Conservation (phyloP, 2,888 invertebrate species). For the Xylophagus ater region DNA sequence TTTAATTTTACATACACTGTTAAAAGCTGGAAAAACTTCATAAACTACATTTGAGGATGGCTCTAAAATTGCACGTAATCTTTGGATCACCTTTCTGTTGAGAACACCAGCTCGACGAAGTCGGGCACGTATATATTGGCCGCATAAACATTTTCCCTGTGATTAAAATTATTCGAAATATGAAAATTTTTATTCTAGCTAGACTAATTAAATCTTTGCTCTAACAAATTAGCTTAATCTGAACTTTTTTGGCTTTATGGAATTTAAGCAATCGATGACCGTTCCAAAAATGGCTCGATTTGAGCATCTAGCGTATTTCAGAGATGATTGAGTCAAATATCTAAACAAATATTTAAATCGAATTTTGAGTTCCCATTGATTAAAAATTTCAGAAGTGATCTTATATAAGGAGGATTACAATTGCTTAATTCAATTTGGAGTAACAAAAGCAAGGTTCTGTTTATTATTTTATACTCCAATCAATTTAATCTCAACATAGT, state of each 20-base stretch:
- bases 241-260: constrained; percentile 1
- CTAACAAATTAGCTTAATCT: no score
- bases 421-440: no score
- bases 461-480: no score
- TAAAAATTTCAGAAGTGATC: no score
- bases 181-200: no score
- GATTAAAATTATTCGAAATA: no score
- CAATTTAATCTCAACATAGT: no score
- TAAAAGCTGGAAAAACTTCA: constrained; percentile 53
- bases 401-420: no score
- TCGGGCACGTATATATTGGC: constrained; percentile 64
- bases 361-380: no score
- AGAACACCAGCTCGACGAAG: constrained; percentile 62
- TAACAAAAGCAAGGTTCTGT: no score
- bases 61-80: constrained; percentile 49
- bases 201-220: not conserved
- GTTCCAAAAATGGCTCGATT: not conserved
- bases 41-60: constrained; percentile 43
- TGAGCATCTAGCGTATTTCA: not conserved
- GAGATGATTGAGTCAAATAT: not conserved
- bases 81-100: constrained; percentile 59
- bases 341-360: no score
- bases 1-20: constrained; percentile 38
- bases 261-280: not conserved
- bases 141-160: constrained; percentile 59